phyloP scores from a whole-genome alignment of 2,797 vertebrate genomes.

The Channa striata region DNA sequence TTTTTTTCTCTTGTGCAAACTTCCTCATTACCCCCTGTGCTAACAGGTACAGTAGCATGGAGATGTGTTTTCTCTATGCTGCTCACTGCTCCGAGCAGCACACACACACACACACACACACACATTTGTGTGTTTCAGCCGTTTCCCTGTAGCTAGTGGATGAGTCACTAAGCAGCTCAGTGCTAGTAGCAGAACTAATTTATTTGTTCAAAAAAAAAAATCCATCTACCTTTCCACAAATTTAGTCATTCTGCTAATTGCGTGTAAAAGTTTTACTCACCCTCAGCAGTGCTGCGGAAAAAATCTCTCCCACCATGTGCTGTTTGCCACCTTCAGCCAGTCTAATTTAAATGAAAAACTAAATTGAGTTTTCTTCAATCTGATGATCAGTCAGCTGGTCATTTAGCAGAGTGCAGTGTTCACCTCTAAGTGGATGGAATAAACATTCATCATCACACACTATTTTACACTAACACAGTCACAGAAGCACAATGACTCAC shows the following conservation, averaged over 20 bases:
- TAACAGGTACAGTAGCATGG: constrained; percentile 36
- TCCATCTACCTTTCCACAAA: constrained; percentile 19
- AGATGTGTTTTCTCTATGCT: constrained; percentile 53
- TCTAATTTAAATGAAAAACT: constrained; percentile 1
- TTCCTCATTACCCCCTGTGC: constrained; percentile 42
- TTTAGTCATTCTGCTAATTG: constrained; percentile 20
- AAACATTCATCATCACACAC: constrained; percentile 37
- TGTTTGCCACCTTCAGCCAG: background rate
- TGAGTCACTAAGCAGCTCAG: constrained; percentile 57
- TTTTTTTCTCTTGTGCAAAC: constrained; percentile 48
- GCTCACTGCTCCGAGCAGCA: constrained; percentile 37
- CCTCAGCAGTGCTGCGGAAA: background rate
- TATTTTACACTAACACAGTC: constrained; percentile 4
- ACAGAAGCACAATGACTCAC: constrained; percentile 41
- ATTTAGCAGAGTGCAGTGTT: constrained; percentile 14
- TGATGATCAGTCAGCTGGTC: constrained; percentile 26
- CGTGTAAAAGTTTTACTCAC: constrained; percentile 11
- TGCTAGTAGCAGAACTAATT: constrained; percentile 42
- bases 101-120: constrained; percentile 31
- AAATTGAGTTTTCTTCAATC: constrained; percentile 32
- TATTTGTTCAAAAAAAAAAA: constrained; percentile 36
- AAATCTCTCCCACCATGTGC: background rate
- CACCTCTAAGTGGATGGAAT: constrained; percentile 31
- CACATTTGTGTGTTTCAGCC: constrained; percentile 24
- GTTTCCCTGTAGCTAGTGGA: constrained; percentile 34